Conservation (phyloP, 2,888 invertebrate species). For the Brachypalpus laphriformis region DNA sequence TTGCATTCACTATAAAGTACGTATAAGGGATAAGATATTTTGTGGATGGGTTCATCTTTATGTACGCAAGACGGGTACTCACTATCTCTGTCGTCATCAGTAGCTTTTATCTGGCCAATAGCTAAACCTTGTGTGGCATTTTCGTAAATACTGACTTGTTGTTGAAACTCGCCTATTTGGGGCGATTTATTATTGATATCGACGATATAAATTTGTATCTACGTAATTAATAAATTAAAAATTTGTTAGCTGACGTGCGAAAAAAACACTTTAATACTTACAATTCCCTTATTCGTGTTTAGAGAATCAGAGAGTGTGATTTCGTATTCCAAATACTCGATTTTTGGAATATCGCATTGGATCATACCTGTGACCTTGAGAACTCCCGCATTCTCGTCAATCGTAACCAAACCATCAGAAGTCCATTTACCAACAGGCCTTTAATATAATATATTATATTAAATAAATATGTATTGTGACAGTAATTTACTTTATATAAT, state of each 20-base stretch:
- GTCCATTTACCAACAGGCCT: conserved; percentile 77
- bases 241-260: conserved; percentile 1
- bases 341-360: conserved; percentile 84
- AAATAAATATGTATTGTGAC: not conserved
- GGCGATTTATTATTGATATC: conserved; percentile 86
- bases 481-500: conserved; percentile 83
- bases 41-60: too few relatives aligned
- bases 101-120: conserved; percentile 81
- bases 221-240: conserved; percentile 60
- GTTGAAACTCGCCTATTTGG: conserved; percentile 79
- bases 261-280: conserved; percentile 76
- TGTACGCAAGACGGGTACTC: conserved; percentile 75
- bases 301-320: conserved; percentile 84
- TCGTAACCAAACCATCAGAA: conserved; percentile 83
- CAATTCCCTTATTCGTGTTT: conserved; percentile 81
- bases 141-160: conserved; percentile 83
- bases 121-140: conserved; percentile 81
- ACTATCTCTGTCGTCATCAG: conserved; percentile 86
- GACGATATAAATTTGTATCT: conserved; percentile 85
- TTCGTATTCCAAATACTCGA: conserved; percentile 84
- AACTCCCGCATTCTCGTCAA: conserved; percentile 84
- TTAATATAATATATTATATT: not conserved
- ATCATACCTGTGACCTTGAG: conserved; percentile 84
- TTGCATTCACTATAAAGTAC: too few relatives aligned
- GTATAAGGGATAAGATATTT: too few relatives aligned